Evolutionary conservation across 2,888 invertebrate species (phyloP).

Genomic region (Sarcophaga rosellei): DNA sequence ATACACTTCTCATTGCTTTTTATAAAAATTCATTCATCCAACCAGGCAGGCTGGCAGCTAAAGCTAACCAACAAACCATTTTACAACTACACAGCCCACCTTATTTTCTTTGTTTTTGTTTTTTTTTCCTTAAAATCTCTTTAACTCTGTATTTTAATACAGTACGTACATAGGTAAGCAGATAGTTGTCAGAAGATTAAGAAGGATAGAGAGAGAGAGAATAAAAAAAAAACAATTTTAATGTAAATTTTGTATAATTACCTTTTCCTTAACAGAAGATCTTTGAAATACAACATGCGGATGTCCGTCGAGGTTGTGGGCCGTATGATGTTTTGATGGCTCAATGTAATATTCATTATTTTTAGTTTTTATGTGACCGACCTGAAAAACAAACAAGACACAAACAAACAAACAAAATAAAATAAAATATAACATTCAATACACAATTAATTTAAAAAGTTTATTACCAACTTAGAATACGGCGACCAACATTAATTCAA

Average conservation of each 20-base stretch:
- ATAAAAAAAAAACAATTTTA: slow-evolving; percentile 11
- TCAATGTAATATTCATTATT: slow-evolving; percentile 88
- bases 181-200: too few relatives aligned
- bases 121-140: slow-evolving; percentile 41
- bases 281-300: slow-evolving; percentile 87
- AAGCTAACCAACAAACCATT: neutral
- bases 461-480: neutral
- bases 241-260: slow-evolving; percentile 70
- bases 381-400: slow-evolving; percentile 81
- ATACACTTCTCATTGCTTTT: slow-evolving; percentile 8
- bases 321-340: slow-evolving; percentile 84
- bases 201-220: neutral
- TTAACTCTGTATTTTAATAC: slow-evolving; percentile 11
- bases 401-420: slow-evolving; percentile 20
- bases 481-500: neutral
- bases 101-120: slow-evolving; percentile 56
- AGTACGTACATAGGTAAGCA: neutral
- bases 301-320: slow-evolving; percentile 81
- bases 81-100: slow-evolving; percentile 55
- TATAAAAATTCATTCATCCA: neutral
- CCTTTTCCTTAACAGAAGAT: slow-evolving; percentile 83
- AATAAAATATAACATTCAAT: neutral
- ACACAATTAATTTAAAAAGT: slow-evolving; percentile 11
- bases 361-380: slow-evolving; percentile 86
- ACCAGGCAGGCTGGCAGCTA: neutral